Conservation (phyloP, 2,797 vertebrate genomes). For the Eremophila alpestris region DNA sequence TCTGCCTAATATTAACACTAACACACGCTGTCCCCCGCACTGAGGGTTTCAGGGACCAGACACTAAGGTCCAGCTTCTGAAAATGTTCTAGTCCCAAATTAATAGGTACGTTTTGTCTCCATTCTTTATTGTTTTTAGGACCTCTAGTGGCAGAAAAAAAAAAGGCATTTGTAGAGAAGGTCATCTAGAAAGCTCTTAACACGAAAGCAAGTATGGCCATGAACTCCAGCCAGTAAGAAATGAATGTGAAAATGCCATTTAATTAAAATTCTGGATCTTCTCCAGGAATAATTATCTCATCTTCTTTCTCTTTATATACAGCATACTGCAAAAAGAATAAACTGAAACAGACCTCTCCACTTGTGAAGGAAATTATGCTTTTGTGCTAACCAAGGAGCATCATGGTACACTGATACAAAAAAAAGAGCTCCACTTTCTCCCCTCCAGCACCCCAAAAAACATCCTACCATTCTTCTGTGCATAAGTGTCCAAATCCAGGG, state of each 20-base stretch:
- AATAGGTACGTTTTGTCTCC: not conserved
- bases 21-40: fast-evolving
- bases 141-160: not conserved
- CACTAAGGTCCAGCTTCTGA: not conserved
- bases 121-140: not conserved
- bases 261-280: conserved; percentile 28
- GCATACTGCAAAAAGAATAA: not conserved
- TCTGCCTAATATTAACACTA: not conserved
- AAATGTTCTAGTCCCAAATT: not conserved
- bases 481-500: not conserved
- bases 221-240: not conserved
- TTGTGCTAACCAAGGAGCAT: not conserved
- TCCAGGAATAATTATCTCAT: conserved; percentile 7
- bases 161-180: not conserved
- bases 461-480: not conserved
- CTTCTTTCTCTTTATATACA: not conserved
- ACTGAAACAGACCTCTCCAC: not conserved
- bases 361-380: not conserved
- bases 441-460: not conserved
- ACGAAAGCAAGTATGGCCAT: not conserved
- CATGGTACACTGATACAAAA: not conserved
- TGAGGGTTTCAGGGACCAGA: not conserved
- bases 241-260: not conserved
- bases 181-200: not conserved
- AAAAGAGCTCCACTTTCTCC: not conserved